Evolutionary conservation across 2,888 invertebrate genomes (phyloP), one percentile per base, ranked within the genome.

Genomic region (Entomobrya multifasciata): DNA sequence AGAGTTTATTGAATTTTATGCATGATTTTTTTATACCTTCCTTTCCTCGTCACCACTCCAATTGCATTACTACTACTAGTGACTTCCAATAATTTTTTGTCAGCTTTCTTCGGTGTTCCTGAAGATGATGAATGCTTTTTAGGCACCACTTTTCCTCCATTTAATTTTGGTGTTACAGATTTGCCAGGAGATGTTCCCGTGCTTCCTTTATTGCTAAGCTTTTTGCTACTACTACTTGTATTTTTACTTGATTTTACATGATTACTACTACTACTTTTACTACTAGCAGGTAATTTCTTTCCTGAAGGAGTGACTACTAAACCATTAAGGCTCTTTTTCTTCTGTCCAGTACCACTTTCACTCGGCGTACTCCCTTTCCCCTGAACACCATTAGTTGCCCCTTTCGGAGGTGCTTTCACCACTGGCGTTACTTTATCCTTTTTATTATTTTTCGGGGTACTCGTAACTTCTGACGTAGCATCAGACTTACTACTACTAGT

Each of bases 41-140:
- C 82, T 17, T 52, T 60, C 2, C 87, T 74, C 17, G 87, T 82
- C n/a, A 70, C 62, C 13, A 82, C 13, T 57, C 86, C 86, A 36
- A 62, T 20, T 44, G 49, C 10, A 27, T 10, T 47, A n/a, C 62
- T 87, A 65, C 60, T 86, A 52, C 86, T 86, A 13, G 47, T 87
- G 57, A 82, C 78, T 30, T 87, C 87, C 65, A 87, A 44, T n/a
- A n/a, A n/a, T 44, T 81, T 87, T 30, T 87, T 87, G 17, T 82
- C 87, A 15, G 3, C 17, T 15, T 86, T 86, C 22, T 80, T 79
- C 1, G 76, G 27, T 52, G 17, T n/a, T 15, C 62, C 79, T 60
- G 27, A 25, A 44, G 60, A 47, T 0, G 74, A 36, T 22, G 77
- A 44, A 41, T 81, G 86, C 60, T 87, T 87, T 30, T 74, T 81